Percentiles rank a stretch among this genome's conserved stretches.
Conservation (phyloP, 2,888 invertebrate genomes). For the Catocala fraxini region DNA sequence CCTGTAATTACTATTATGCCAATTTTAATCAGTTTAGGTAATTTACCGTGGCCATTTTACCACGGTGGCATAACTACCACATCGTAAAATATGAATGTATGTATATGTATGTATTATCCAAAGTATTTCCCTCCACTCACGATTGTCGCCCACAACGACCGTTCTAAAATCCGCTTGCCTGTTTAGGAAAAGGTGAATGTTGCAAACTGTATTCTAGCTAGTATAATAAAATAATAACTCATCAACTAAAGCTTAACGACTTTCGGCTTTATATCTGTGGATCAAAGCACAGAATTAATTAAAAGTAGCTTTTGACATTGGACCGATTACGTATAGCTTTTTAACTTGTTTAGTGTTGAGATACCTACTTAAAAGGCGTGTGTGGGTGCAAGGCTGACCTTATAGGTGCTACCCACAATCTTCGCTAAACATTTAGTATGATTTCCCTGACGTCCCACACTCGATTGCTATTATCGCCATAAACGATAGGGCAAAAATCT, state of each 20-base stretch:
- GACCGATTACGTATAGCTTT: constrained; percentile 41
- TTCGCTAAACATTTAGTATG: constrained; percentile 79
- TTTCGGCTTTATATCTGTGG: constrained; percentile 21
- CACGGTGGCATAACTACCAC: constrained; percentile 6
- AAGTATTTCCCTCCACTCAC: constrained; percentile 67
- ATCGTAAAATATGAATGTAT: constrained; percentile 23
- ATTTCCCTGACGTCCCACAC: constrained; percentile 82
- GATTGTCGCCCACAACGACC: constrained; percentile 74
- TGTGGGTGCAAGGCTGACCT: constrained; percentile 88
- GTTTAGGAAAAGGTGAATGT: constrained; percentile 87
- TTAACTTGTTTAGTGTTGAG: constrained; percentile 73
- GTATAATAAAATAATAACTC: constrained; percentile 48
- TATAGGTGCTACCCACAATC: constrained; percentile 83
- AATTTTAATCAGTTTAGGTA: no score
- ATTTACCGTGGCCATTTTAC: background rate
- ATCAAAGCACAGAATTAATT: constrained; percentile 48
- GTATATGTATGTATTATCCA: constrained; percentile 45
- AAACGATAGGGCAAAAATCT: constrained; percentile 54
- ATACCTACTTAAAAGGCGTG: constrained; percentile 78
- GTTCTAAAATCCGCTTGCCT: constrained; percentile 86
- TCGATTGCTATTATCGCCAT: constrained; percentile 72
- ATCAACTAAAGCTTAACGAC: constrained; percentile 15
- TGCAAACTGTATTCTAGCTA: constrained; percentile 69
- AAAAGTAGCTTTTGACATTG: constrained; percentile 37
- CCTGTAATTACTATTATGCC: no score